Conservation (phyloP, 2,113 vertebrate species). For the Polypterus senegalus region DNA sequence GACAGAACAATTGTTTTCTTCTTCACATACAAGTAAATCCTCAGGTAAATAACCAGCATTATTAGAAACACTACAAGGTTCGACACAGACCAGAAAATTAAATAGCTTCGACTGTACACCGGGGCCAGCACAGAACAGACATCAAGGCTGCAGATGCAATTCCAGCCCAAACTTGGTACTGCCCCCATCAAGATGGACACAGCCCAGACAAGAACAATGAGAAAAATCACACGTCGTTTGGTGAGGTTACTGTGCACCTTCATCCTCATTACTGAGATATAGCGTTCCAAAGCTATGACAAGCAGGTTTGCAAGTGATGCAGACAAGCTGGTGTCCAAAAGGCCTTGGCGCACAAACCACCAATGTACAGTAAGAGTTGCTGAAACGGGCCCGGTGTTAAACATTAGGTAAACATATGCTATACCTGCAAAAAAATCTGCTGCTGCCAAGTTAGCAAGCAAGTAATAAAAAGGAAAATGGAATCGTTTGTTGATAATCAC, state of each 20-base stretch:
- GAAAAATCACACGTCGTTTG: constrained; percentile 78
- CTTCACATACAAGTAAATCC: constrained; percentile 86
- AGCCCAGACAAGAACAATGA: constrained; percentile 79
- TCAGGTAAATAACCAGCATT: constrained; percentile 80
- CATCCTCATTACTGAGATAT: constrained; percentile 83
- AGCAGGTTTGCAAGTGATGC: constrained; percentile 84
- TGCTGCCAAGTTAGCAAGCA: constrained; percentile 83
- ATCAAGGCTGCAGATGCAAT: constrained; percentile 78
- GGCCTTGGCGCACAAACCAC: constrained; percentile 87
- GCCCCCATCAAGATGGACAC: constrained; percentile 88
- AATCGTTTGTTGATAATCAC: constrained; percentile 86
- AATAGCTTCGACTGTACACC: constrained; percentile 87
- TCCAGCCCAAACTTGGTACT: constrained; percentile 87
- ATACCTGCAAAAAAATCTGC: constrained; percentile 92
- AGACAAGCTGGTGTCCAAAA: constrained; percentile 81
- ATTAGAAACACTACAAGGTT: constrained; percentile 80
- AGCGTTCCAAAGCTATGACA: constrained; percentile 86
- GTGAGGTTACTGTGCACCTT: constrained; percentile 88
- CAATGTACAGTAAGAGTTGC: constrained; percentile 61
- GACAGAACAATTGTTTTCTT: constrained; percentile 71
- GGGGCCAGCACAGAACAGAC: constrained; percentile 80
- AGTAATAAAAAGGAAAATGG: constrained; percentile 92
- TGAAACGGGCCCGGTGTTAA: constrained; percentile 76
- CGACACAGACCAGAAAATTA: constrained; percentile 84
- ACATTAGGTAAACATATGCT: constrained; percentile 91